A percentile compares a stretch with the other conserved stretches of the same genome.
These are phyloP conservation scores for Sinelater perroti DNA, from an alignment of 2,888 invertebrate genomes.

Conservation along the genomic window DNA sequence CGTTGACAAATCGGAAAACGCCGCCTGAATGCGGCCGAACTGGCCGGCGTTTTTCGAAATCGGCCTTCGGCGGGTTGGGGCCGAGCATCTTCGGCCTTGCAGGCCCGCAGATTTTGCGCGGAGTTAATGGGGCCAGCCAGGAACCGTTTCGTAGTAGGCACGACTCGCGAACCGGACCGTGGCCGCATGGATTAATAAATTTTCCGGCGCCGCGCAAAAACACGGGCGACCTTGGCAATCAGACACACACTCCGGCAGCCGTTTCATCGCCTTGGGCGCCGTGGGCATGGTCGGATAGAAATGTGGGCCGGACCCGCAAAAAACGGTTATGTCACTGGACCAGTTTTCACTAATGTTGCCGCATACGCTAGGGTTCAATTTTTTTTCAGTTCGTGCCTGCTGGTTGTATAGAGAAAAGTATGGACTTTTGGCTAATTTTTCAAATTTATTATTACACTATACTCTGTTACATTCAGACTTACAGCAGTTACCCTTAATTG, in stretches of 20 bases:
- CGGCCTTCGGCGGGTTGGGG: too few relatives aligned
- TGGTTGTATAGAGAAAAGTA: too few relatives aligned
- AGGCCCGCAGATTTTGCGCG: not conserved
- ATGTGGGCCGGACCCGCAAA: conserved; percentile 10
- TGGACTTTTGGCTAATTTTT: too few relatives aligned
- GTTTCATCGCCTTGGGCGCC: not conserved
- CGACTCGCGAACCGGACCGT: conserved; percentile 6
- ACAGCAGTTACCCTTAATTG: too few relatives aligned
- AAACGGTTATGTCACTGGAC: conserved; percentile 16
- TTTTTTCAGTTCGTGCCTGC: too few relatives aligned
- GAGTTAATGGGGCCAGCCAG: not conserved
- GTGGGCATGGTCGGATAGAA: conserved; percentile 11
- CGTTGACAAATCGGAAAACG: conserved; percentile 11
- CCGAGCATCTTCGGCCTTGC: not conserved
- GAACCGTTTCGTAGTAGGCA: conserved; percentile 7
- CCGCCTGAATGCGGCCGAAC: not conserved
- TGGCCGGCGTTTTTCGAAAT: not conserved
- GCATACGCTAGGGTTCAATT: too few relatives aligned
- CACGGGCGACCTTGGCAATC: conserved; percentile 14
- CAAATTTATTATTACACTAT: too few relatives aligned
- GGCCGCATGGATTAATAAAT: not conserved
- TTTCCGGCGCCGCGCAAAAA: conserved; percentile 9
- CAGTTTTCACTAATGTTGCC: conserved; percentile 12
- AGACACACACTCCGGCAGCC: conserved; percentile 8
- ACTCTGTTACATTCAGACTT: too few relatives aligned